A percentile compares a stretch with the other conserved stretches of the same genome.
Conservation (phyloP, 2,797 vertebrate species). For the Danio aesculapii region DNA sequence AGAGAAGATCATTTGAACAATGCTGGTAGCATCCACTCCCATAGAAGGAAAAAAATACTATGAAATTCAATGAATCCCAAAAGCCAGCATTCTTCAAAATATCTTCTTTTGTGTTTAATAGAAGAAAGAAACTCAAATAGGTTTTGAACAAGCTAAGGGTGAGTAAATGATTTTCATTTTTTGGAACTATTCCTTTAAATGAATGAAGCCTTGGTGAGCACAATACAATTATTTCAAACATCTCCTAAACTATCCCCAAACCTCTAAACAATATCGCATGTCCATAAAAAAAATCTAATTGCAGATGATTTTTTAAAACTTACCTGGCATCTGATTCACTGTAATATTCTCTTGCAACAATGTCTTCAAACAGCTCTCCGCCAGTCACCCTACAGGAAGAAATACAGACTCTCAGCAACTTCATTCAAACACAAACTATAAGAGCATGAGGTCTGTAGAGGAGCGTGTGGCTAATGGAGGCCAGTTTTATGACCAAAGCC, state of each 20-base stretch:
- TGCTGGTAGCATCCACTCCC: too few species aligned
- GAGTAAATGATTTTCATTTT: too few species aligned
- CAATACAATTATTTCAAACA: background rate
- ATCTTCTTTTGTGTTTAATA: too few species aligned
- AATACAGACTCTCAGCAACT: slow-evolving; percentile 5
- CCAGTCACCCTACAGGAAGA: slow-evolving; percentile 88
- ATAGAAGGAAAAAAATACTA: too few species aligned
- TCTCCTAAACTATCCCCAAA: too few species aligned
- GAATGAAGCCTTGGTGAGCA: background rate
- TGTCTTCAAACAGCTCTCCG: slow-evolving; percentile 98
- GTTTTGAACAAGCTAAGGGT: too few species aligned
- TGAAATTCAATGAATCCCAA: too few species aligned
- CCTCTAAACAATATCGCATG: background rate
- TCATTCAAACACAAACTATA: slow-evolving; percentile 9
- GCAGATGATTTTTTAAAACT: slow-evolving; percentile 11
- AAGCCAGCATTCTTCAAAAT: too few species aligned
- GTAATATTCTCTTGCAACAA: slow-evolving; percentile 98
- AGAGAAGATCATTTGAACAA: too few species aligned
- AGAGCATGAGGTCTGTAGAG: background rate
- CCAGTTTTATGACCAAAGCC: background rate
- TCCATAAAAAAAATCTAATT: background rate
- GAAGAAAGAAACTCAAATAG: too few species aligned
- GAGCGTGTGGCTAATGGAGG: slow-evolving; percentile 7
- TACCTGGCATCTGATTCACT: slow-evolving; percentile 98
- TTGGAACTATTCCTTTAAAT: background rate